Evolutionary conservation across 2,113 vertebrate genomes (phyloP).

Genomic region (Periophthalmodon schlosseri): DNA sequence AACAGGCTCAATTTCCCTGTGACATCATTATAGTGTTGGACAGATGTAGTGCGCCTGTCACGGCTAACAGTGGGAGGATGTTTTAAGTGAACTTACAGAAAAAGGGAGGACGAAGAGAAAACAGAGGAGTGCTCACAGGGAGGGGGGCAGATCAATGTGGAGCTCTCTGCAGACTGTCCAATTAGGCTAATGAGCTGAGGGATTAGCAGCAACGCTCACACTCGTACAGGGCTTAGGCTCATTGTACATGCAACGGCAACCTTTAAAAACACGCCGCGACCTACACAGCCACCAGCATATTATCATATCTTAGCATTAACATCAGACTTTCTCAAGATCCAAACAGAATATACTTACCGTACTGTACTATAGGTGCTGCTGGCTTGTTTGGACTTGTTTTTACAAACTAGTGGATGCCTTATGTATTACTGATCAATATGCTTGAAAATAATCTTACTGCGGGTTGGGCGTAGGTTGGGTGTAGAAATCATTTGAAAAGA

Average conservation of each 20-base stretch:
- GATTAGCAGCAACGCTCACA: constrained; percentile 53
- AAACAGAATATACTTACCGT: background rate
- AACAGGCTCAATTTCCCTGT: background rate
- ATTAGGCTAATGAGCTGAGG: constrained; percentile 73
- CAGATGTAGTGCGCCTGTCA: background rate
- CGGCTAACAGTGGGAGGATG: constrained; percentile 18
- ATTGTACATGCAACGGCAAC: constrained; percentile 27
- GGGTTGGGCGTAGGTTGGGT: background rate
- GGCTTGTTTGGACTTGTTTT: background rate
- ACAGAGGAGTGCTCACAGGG: constrained; percentile 31
- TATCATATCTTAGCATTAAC: constrained; percentile 25
- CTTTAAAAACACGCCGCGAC: constrained; percentile 38
- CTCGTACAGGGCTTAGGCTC: constrained; percentile 1
- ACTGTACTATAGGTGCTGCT: background rate
- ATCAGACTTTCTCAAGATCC: constrained; percentile 19
- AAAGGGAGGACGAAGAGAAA: constrained; percentile 24
- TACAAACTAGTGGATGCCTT: background rate
- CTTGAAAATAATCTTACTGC: background rate
- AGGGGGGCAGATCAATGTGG: constrained; percentile 58
- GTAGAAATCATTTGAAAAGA: background rate
- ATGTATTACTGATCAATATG: background rate
- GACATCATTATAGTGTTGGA: constrained; percentile 20
- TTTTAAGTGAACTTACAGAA: constrained; percentile 15
- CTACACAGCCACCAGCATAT: constrained; percentile 17
- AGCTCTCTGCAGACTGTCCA: constrained; percentile 62